Evolutionary conservation across 2,888 invertebrate species (phyloP).

Genomic region (Stratiomys singularior): DNA sequence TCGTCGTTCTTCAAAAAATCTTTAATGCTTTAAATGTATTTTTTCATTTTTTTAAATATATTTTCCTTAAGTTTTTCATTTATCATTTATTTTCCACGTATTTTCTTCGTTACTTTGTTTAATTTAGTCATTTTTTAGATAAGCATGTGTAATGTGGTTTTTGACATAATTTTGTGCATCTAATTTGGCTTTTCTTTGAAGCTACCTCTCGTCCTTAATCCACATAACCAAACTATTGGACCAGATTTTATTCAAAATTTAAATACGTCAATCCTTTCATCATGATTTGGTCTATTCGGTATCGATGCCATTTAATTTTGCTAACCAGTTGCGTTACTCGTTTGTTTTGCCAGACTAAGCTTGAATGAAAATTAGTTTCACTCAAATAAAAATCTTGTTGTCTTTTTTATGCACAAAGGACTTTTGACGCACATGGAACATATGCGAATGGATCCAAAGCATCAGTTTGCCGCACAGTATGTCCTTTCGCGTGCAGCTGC

Average conservation of each 20-base stretch:
- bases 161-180: no score
- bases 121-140: no score
- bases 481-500: conserved; percentile 91
- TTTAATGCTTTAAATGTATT: not conserved
- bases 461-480: conserved; percentile 95
- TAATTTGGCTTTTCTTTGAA: no score
- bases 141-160: no score
- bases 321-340: no score
- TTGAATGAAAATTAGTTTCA: not conserved
- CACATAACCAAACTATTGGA: no score
- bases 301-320: no score
- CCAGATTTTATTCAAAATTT: no score
- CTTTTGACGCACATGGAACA: conserved; percentile 94
- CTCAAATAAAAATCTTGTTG: not conserved
- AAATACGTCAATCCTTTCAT: no score
- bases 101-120: not conserved
- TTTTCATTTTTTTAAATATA: not conserved
- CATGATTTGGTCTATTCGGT: no score
- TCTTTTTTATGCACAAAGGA: conserved; percentile 69
- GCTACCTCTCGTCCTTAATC: no score
- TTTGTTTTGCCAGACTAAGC: no score
- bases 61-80: not conserved
- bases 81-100: not conserved
- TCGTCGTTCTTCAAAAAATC: not conserved
- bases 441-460: conserved; percentile 96